Base-by-base conservation (phyloP, 1,140 invertebrate genomes). In the Mercenaria mercenaria region DNA sequence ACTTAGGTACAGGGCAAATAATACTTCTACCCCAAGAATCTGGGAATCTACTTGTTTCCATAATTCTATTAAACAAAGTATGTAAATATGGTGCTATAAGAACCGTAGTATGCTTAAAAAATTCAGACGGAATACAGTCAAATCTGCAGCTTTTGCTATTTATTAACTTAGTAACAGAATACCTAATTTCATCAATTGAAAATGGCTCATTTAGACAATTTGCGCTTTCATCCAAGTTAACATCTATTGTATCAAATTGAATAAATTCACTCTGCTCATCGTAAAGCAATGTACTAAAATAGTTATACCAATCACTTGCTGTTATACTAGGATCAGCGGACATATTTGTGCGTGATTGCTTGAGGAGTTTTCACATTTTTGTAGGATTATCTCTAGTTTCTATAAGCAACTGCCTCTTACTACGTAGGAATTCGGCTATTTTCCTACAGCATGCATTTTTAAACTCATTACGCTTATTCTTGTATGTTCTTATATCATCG, bases 1-100 rank as follows among this genome's bases (percentile, higher is more conserved):
- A 59, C 69, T 81, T 88, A 56, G 67, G 77, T 29, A 88, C 29
- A 72, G 86, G 86, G 13, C 20, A 29, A 20, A 88, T 81, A 50
- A 81, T 52, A 39, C 86, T 80, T 29, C 18, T 37, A 29, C 52
- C 37, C 77, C 86, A 88, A 13, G 59, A 26, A 20, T 61, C 11
- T 18, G 74, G 61, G 41, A 80, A 69, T 32, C n/a, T 47, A 47
- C 86, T 61, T 29, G 3, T 80, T 26, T 34, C 1, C 13, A 88
- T 26, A 29, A 87, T 52, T 77, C 4, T 61, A 37, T 87, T 87
- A 64, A 79, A 85, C 26, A 85, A 29, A 18, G 11, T 69, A 10
- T 20, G 32, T 18, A 69, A 69, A 39, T 32, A 39, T 2, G 86
- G 86, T 10, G 74, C 26, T 32, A 81, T 47, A 10, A 69, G 15